Conservation (phyloP, 2,888 invertebrate species). For the Tetragonisca angustula region DNA sequence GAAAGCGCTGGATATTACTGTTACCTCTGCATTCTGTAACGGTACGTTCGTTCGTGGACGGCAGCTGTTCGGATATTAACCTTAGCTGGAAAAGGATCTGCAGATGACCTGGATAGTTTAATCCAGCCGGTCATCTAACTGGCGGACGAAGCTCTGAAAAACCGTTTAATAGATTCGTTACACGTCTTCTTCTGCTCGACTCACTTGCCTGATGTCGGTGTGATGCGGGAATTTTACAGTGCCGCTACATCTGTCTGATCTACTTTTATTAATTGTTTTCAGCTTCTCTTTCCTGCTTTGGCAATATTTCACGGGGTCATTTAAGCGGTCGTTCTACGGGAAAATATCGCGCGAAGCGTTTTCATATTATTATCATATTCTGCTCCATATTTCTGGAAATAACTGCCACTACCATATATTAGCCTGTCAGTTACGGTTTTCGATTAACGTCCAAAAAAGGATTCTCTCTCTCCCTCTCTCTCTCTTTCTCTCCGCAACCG, state of each 20-base stretch:
- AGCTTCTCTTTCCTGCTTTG: too few relatives aligned
- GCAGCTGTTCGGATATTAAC: constrained; percentile 9
- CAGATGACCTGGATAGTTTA: constrained; percentile 12
- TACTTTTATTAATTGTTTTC: too few relatives aligned
- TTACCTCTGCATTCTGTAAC: constrained; percentile 4
- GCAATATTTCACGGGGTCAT: too few relatives aligned
- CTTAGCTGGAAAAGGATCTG: not conserved
- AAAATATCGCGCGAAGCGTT: not conserved
- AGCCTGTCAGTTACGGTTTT: not conserved
- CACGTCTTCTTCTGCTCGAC: not conserved
- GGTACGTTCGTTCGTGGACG: not conserved
- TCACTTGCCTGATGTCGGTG: not conserved
- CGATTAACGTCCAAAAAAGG: not conserved
- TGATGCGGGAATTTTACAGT: too few relatives aligned
- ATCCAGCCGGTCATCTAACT: not conserved
- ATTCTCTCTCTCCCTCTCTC: too few relatives aligned
- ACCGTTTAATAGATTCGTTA: constrained; percentile 3
- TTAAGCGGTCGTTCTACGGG: too few relatives aligned
- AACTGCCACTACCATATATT: not conserved
- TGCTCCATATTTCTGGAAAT: not conserved
- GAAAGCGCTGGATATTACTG: constrained; percentile 15
- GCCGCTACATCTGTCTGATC: too few relatives aligned
- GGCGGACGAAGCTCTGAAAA: not conserved
- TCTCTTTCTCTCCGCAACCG: not conserved
- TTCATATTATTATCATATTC: not conserved